These are phyloP conservation scores for Parambassis ranga DNA, from an alignment of 2,797 vertebrate genomes.

Conservation along the genomic window DNA sequence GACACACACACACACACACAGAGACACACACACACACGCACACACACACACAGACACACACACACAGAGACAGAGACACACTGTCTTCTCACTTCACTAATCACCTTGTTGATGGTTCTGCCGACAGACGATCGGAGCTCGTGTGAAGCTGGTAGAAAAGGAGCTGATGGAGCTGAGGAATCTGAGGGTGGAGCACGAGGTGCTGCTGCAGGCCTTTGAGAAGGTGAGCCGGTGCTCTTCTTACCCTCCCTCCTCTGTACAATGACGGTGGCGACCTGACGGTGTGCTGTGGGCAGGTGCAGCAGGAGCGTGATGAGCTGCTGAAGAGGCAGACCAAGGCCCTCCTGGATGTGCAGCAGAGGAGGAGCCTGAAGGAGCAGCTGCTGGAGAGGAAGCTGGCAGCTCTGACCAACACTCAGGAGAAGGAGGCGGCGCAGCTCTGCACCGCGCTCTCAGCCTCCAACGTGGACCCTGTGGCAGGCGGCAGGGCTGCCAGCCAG, in stretches of 20 bases:
- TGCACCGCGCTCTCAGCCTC: not conserved
- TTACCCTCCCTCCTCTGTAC: not conserved
- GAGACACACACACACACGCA: no score
- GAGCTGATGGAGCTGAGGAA: slow-evolving; percentile 40
- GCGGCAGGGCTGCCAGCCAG: not conserved
- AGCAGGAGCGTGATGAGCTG: slow-evolving; percentile 60
- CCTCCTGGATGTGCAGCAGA: slow-evolving; percentile 49
- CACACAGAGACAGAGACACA: no score
- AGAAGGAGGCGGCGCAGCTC: slow-evolving; percentile 50
- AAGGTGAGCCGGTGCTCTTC: slow-evolving; percentile 27
- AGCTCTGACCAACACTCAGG: not conserved
- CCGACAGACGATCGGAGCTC: slow-evolving; percentile 19
- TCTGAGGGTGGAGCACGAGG: slow-evolving; percentile 31
- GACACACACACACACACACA: no score
- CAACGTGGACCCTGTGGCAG: not conserved
- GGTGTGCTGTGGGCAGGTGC: slow-evolving; percentile 7
- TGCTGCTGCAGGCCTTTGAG: slow-evolving; percentile 49
- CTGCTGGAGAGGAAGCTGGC: slow-evolving; percentile 54
- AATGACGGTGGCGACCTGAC: not conserved
- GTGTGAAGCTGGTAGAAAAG: slow-evolving; percentile 18
- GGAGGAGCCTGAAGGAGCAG: slow-evolving; percentile 30
- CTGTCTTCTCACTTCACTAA: no score
- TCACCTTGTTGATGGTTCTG: not conserved
- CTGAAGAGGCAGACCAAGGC: slow-evolving; percentile 37
- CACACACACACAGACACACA: no score